Percentiles rank a stretch among this genome's conserved stretches.
phyloP scores from a whole-genome alignment of 1,140 invertebrate species.

The Drosophila pachea region DNA sequence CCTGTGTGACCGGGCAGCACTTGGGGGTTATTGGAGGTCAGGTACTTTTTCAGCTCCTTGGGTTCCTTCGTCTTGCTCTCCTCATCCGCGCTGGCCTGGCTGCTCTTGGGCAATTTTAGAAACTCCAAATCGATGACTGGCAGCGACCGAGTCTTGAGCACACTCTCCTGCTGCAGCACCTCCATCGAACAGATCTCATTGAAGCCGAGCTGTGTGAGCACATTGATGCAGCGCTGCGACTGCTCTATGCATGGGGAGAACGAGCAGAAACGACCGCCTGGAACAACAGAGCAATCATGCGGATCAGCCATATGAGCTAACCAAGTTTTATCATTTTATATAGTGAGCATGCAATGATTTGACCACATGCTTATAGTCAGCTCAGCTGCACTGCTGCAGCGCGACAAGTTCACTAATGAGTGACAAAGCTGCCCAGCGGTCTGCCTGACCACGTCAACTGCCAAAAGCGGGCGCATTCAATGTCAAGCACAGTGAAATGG shows the following conservation, averaged over 20 bases:
- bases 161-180: constrained; percentile 90
- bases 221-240: constrained; percentile 91
- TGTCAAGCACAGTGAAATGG: constrained; percentile 71
- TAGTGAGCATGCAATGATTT: constrained; percentile 81
- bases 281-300: constrained; percentile 23
- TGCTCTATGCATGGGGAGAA: constrained; percentile 99
- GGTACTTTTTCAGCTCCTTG: constrained; percentile 81
- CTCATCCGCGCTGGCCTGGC: constrained; percentile 30
- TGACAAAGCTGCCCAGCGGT: constrained; percentile 61
- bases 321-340: not conserved
- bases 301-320: no score
- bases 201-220: constrained; percentile 86
- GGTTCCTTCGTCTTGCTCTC: constrained; percentile 57
- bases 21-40: constrained; percentile 84
- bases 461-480: constrained; percentile 73
- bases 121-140: constrained; percentile 85
- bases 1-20: constrained; percentile 94
- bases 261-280: constrained; percentile 95
- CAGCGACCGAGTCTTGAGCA: constrained; percentile 86
- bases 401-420: constrained; percentile 59
- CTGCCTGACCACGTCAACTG: constrained; percentile 59
- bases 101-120: constrained; percentile 80
- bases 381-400: constrained; percentile 13
- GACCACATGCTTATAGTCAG: not conserved
- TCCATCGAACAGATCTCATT: constrained; percentile 92